Percentiles rank a stretch among this genome's conserved stretches.
phyloP scores from a whole-genome alignment of 2,113 vertebrate species.

The Monopterus albus region DNA sequence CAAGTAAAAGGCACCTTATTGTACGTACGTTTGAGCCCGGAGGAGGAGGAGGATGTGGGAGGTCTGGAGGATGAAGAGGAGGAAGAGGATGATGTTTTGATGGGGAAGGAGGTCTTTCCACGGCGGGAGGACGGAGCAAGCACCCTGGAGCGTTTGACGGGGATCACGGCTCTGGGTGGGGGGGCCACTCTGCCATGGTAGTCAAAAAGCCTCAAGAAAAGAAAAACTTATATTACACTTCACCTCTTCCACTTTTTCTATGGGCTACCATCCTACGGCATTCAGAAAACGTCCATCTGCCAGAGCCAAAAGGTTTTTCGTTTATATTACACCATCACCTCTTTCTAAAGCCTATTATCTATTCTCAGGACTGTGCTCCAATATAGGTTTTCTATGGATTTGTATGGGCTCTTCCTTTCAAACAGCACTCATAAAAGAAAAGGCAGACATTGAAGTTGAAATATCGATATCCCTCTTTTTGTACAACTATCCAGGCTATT shows the following conservation, averaged over 20 bases:
- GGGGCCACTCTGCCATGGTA: slow-evolving; percentile 95
- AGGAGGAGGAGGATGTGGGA: slow-evolving; percentile 85
- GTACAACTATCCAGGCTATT: neutral
- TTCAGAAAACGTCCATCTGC: slow-evolving; percentile 1
- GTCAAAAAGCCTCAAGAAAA: slow-evolving; percentile 91
- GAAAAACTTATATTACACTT: slow-evolving; percentile 14
- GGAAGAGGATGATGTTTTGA: slow-evolving; percentile 87
- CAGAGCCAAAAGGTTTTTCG: slow-evolving; percentile 9
- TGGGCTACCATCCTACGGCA: neutral
- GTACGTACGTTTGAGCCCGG: slow-evolving; percentile 92
- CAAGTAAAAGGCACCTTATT: slow-evolving; percentile 2
- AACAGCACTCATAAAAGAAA: slow-evolving; percentile 32
- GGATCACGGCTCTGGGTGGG: slow-evolving; percentile 93
- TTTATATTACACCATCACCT: slow-evolving; percentile 17
- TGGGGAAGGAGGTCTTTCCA: slow-evolving; percentile 92
- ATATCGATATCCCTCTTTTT: neutral
- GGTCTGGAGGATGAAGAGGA: slow-evolving; percentile 88
- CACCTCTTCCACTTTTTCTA: neutral
- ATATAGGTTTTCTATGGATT: slow-evolving; percentile 18
- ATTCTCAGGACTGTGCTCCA: slow-evolving; percentile 28
- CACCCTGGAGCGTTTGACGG: slow-evolving; percentile 93
- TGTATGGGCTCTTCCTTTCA: neutral
- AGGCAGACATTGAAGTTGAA: slow-evolving; percentile 5
- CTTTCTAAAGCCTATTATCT: slow-evolving; percentile 11
- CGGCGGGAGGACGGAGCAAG: slow-evolving; percentile 90